Base-by-base conservation (phyloP, 2,888 invertebrate genomes). In the Lithophane ornitopus region DNA sequence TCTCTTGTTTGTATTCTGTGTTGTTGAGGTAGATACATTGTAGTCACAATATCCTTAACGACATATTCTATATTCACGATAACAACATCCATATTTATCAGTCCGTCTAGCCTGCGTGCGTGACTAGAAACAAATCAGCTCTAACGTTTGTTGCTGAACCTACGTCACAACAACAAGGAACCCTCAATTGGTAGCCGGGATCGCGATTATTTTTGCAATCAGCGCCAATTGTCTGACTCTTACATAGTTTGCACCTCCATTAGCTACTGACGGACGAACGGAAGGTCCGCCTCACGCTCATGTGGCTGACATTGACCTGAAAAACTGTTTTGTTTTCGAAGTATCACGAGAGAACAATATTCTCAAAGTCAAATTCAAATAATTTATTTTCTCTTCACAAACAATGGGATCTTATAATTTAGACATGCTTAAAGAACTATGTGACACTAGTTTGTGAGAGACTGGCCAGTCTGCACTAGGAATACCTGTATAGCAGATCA, bases 151-250 rank as follows among this genome's bases (percentile, higher is more conserved):
- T 85, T 83, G 83, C 72, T 78, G 76, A 72, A 85, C 78, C 71
- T 71, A 85, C 89, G 87, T 89, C 87, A 85, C 44, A 59, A 26
- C 39, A 39, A 46, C 77, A 52, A 39, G 78, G 72, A 76, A 86
- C 74, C 88, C 87, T 92, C 94, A 94, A 94, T 94, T 94, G 94
- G 88, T 81, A 85, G 89, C 90, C 90, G 90, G 91, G 90, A 89
- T 88, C 91, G 91, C 90, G 88, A 93, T 93, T 93, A 94, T 93
- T 92, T 94, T 93, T 90, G 93, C 95, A 94, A 94, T 94, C 94
- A 93, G 83, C 86, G 86, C 86, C 95, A 95, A 94, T 95, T 95
- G 93, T 87, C 84, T 73, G 74, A 74, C 85, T 84, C 84, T 84
- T 89, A 84, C 87, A 82, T 86, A 81, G 78, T 63, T 79, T 82